Percentiles rank a stretch among this genome's conserved stretches.
Evolutionary conservation across 2,888 invertebrate species (phyloP).

Genomic region (Eilema depressum): DNA sequence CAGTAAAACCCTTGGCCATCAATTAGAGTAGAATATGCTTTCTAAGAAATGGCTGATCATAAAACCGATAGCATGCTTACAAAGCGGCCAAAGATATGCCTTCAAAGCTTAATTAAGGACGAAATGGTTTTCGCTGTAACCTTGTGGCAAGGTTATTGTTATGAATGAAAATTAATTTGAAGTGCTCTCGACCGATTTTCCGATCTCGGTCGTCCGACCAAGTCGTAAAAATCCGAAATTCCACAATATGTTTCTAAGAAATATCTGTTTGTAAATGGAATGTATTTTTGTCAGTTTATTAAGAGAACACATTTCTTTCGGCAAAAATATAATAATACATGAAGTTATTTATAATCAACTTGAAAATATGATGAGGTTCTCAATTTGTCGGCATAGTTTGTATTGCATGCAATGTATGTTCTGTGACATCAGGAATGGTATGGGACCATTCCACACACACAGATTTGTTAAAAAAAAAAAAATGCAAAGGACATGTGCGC

Average conservation of each 20-base stretch:
- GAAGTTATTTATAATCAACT: background rate
- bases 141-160: constrained; percentile 11
- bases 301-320: background rate
- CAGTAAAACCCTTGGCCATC: constrained; percentile 20
- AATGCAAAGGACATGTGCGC: background rate
- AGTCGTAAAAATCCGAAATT: constrained; percentile 22
- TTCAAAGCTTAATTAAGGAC: constrained; percentile 1
- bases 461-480: too few relatives aligned
- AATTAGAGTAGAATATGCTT: constrained; percentile 17
- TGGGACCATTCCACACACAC: too few relatives aligned
- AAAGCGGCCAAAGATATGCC: background rate
- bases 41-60: constrained; percentile 8
- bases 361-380: background rate
- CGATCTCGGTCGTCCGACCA: too few relatives aligned
- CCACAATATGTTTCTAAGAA: background rate
- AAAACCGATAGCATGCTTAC: constrained; percentile 3
- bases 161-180: constrained; percentile 24
- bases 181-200: constrained; percentile 8
- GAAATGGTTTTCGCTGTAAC: constrained; percentile 8
- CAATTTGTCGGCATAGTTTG: background rate
- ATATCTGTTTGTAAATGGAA: background rate
- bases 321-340: background rate
- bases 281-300: background rate
- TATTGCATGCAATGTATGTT: background rate
- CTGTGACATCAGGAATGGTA: background rate